These are phyloP conservation scores for Tribolium freemani DNA, from an alignment of 2,888 invertebrate species.

Conservation along the genomic window DNA sequence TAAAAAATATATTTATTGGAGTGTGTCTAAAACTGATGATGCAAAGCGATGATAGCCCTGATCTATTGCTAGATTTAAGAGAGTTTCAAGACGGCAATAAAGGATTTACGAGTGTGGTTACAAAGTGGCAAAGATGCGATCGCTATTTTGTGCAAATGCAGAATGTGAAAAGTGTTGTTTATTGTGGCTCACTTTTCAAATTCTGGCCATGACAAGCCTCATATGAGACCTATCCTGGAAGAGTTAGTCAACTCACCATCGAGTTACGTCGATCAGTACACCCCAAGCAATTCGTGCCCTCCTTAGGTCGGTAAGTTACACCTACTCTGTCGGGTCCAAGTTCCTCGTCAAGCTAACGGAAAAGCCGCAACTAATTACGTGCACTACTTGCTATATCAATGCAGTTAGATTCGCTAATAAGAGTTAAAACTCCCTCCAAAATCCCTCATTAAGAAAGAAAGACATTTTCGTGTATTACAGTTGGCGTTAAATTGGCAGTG, in stretches of 20 bases:
- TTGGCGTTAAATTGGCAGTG: not conserved
- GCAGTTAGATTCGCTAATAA: constrained; percentile 14
- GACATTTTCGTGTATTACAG: constrained; percentile 1
- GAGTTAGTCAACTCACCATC: constrained; percentile 75
- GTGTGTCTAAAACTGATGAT: constrained; percentile 14
- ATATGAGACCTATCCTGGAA: not conserved
- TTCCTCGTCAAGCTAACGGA: constrained; percentile 70
- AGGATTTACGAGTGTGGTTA: constrained; percentile 5
- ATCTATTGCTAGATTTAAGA: constrained; percentile 16
- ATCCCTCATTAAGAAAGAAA: not conserved
- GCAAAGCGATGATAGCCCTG: constrained; percentile 26
- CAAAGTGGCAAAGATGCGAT: constrained; percentile 7
- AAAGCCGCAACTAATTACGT: constrained; percentile 66
- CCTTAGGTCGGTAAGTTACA: constrained; percentile 77
- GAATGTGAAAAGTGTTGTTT: not conserved
- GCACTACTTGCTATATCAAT: constrained; percentile 59
- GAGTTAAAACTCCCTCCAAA: not conserved
- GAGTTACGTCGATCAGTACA: constrained; percentile 82
- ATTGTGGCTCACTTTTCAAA: not conserved
- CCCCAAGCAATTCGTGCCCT: constrained; percentile 78
- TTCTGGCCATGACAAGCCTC: not conserved
- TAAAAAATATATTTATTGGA: not conserved
- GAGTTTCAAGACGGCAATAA: constrained; percentile 9
- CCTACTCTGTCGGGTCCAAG: constrained; percentile 72
- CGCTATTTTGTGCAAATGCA: not conserved